phyloP scores from a whole-genome alignment of 2,797 vertebrate species.

The Novumbra hubbsi region DNA sequence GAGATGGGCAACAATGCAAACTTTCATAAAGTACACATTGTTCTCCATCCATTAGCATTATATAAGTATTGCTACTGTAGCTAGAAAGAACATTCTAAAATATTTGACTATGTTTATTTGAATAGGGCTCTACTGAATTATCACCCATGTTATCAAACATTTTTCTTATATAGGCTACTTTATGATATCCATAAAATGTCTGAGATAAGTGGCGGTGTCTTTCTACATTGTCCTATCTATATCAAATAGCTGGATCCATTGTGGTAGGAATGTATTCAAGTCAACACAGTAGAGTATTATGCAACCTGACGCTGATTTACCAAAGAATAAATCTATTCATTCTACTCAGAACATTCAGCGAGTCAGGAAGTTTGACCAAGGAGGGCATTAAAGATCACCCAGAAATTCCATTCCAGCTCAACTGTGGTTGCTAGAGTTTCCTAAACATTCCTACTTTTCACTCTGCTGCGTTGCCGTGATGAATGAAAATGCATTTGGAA shows the following conservation, averaged over 20 bases:
- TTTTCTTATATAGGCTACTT: too few relatives aligned
- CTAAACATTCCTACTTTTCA: slow-evolving; percentile 26
- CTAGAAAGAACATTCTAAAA: too few relatives aligned
- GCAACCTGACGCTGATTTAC: neutral
- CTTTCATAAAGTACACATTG: too few relatives aligned
- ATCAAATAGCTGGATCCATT: neutral
- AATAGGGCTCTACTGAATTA: too few relatives aligned
- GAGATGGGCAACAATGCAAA: too few relatives aligned
- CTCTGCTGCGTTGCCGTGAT: slow-evolving; percentile 7
- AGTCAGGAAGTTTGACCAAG: slow-evolving; percentile 7
- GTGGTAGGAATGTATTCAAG: neutral
- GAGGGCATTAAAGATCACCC: neutral
- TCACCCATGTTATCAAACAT: too few relatives aligned
- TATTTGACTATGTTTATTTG: too few relatives aligned
- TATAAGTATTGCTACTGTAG: too few relatives aligned
- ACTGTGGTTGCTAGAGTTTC: slow-evolving; percentile 4
- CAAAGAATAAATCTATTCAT: neutral
- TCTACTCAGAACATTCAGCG: neutral
- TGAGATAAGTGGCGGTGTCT: too few relatives aligned
- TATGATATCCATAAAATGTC: too few relatives aligned
- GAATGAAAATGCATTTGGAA: slow-evolving; percentile 1
- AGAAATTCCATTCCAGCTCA: slow-evolving; percentile 3
- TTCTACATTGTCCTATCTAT: too few relatives aligned
- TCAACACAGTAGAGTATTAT: neutral
- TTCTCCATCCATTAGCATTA: too few relatives aligned